Base-by-base conservation (phyloP, 2,888 invertebrate genomes). In the Dromius quadrimaculatus region DNA sequence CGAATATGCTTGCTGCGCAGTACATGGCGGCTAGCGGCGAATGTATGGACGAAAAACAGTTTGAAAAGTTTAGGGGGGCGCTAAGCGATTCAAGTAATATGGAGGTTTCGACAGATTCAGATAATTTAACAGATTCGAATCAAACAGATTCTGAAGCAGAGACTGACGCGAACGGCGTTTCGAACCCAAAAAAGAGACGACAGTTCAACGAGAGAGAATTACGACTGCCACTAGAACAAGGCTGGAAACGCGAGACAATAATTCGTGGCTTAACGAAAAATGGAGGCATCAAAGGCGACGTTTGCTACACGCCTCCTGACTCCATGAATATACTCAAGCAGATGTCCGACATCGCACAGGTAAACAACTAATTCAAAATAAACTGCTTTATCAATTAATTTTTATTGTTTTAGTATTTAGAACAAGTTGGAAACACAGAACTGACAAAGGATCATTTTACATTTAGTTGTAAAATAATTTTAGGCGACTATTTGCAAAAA, bases 191-290 rank as follows among this genome's bases (percentile, higher is more conserved):
- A 75, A 83, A 82, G 62, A 83, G 83, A 70, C 83, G 84, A 72
- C 82, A 85, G 72, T 83, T 85, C 72, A 87, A 88, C 77, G 87
- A 88, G 78, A 83, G 85, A 19, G 87, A 89, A 74, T 79, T 92
- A 62, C 83, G 88, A 50, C 84, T 89, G 66, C 91, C 92, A 0
- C 78, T 92, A 19, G 88, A 88, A 62, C 84, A 87, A 82, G 82
- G 95, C 71, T 97, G 97, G 97, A 92, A 92, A 77, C 86, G 97
- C n/a, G 93, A 95, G 80, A 97, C 97, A 0, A 87, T 94, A 65
- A 94, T 97, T 77, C 89, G 92, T 73, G 93, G 94, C 2, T 87
- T 97, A 5, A 94, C 94, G 3, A 90, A 92, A 75, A 92, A 90
- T 77, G 95, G 96, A 36, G 90, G 92, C 73, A 90, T 94, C 74